Percentiles rank a stretch among this genome's conserved stretches.
phyloP scores from a whole-genome alignment of 2,113 vertebrate species.

The Brachionichthys hirsutus region DNA sequence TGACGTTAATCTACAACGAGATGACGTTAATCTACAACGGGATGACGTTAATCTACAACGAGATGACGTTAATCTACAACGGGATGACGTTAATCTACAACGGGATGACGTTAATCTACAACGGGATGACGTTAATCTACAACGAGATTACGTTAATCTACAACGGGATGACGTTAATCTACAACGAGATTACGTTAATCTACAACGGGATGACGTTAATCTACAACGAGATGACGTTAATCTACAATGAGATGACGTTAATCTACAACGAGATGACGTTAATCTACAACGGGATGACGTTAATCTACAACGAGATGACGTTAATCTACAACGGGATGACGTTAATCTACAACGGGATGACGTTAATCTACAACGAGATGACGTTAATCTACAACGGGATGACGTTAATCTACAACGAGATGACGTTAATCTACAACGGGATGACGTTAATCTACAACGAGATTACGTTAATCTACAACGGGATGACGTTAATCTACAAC shows the following conservation, averaged over 20 bases:
- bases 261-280: background rate
- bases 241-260: too few relatives aligned
- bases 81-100: too few relatives aligned
- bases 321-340: too few relatives aligned
- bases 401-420: slow-evolving; percentile 9
- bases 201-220: background rate
- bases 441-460: background rate
- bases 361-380: slow-evolving; percentile 1
- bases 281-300: too few relatives aligned
- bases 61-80: background rate
- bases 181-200: too few relatives aligned
- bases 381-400: too few relatives aligned
- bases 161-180: background rate
- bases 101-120: background rate
- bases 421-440: background rate
- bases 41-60: slow-evolving; percentile 12
- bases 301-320: slow-evolving; percentile 1
- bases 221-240: background rate
- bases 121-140: background rate
- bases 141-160: too few relatives aligned
- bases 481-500: slow-evolving; percentile 1
- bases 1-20: background rate
- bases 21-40: background rate
- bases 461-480: slow-evolving; percentile 12
- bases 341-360: slow-evolving; percentile 2